phyloP scores from a whole-genome alignment of 2,797 vertebrate species.

The Smutsia gigantea region DNA sequence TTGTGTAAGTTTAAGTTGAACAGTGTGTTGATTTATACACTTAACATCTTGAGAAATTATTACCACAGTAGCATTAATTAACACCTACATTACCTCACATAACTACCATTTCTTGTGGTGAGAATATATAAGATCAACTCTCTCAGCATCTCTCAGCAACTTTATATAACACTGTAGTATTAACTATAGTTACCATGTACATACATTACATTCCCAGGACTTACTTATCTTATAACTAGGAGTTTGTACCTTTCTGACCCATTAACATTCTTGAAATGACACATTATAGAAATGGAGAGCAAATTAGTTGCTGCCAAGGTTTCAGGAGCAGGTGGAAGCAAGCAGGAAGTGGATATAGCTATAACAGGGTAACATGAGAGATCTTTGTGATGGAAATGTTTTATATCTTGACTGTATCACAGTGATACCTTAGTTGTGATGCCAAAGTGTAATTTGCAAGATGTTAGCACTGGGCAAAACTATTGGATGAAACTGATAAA shows the following conservation, averaged over 20 bases:
- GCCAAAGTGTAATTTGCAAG: not conserved
- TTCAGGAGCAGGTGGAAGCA: not conserved
- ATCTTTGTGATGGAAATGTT: not conserved
- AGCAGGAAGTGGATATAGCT: not conserved
- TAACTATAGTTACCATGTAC: not conserved
- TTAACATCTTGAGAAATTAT: not conserved
- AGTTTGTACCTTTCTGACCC: not conserved
- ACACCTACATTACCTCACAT: not conserved
- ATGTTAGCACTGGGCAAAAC: not conserved
- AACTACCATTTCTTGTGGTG: not conserved
- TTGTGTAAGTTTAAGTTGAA: not conserved
- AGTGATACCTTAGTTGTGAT: not conserved
- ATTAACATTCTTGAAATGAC: not conserved
- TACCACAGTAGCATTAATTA: not conserved
- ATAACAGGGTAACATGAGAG: not conserved
- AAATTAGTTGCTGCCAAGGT: not conserved
- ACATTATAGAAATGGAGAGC: not conserved
- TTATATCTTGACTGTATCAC: not conserved
- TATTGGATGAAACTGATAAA: not conserved
- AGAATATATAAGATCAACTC: not conserved
- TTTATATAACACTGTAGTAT: not conserved
- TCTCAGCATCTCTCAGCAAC: not conserved
- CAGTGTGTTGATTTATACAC: not conserved
- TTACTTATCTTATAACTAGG: not conserved
- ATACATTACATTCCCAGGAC: not conserved